Percentiles rank a stretch among this genome's conserved stretches.
These are phyloP conservation scores for Drosophila ogumai DNA, from an alignment of 1,140 invertebrate genomes.

Conservation along the genomic window DNA sequence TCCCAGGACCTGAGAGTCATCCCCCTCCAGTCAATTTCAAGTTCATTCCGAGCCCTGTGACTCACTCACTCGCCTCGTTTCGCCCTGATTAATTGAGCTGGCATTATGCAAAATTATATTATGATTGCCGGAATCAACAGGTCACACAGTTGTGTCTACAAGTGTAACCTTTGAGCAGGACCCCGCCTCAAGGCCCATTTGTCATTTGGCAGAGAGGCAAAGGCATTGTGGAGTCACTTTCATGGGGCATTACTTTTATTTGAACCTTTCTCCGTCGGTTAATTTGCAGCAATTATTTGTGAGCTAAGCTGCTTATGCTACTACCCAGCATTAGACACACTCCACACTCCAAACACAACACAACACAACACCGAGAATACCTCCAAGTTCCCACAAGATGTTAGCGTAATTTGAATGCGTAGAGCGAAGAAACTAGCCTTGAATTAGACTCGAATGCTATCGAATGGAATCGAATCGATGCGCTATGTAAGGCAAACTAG, in stretches of 20 bases:
- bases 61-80: slow-evolving; percentile 7
- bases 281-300: slow-evolving; percentile 51
- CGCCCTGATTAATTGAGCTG: slow-evolving; percentile 65
- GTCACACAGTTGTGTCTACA: slow-evolving; percentile 22
- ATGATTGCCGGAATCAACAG: slow-evolving; percentile 41
- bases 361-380: slow-evolving; percentile 57
- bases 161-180: slow-evolving; percentile 29
- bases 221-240: slow-evolving; percentile 69
- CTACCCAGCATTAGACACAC: not conserved
- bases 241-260: slow-evolving; percentile 65
- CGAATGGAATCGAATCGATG: slow-evolving; percentile 44
- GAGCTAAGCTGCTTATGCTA: slow-evolving; percentile 29
- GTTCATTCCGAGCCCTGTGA: slow-evolving; percentile 23
- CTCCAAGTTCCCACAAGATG: slow-evolving; percentile 56
- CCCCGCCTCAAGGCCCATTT: slow-evolving; percentile 49
- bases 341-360: slow-evolving; percentile 14
- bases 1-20: slow-evolving; percentile 16
- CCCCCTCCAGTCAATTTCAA: slow-evolving; percentile 38
- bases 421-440: slow-evolving; percentile 68
- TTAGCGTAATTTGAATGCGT: slow-evolving; percentile 67
- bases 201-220: slow-evolving; percentile 39
- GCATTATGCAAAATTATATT: slow-evolving; percentile 59
- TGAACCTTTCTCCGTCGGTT: slow-evolving; percentile 32
- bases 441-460: slow-evolving; percentile 69
- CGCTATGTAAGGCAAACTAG: slow-evolving; percentile 58